Percentiles rank a stretch among this genome's conserved stretches.
These are phyloP conservation scores for Mugil cephalus DNA, from an alignment of 2,113 vertebrate species.

Conservation along the genomic window DNA sequence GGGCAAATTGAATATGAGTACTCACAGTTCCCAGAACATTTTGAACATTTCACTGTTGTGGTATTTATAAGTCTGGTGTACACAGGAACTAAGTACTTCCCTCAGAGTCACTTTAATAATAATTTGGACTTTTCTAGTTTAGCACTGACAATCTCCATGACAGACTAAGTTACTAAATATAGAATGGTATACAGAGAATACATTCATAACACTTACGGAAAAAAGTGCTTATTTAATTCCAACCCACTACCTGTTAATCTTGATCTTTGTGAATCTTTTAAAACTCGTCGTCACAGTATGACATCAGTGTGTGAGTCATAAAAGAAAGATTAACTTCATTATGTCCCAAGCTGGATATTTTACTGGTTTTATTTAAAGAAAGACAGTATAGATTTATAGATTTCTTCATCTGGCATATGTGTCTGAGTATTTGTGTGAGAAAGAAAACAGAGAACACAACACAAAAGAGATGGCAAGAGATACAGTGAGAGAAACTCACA, in stretches of 20 bases:
- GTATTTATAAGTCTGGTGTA: background rate
- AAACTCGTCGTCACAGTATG: background rate
- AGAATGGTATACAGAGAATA: constrained; percentile 17
- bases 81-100: constrained; percentile 16
- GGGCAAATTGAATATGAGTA: constrained; percentile 20
- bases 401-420: constrained; percentile 17
- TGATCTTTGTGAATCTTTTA: background rate
- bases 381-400: background rate
- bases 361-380: background rate
- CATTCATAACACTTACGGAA: background rate
- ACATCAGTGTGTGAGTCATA: background rate
- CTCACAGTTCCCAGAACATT: constrained; percentile 48
- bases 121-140: constrained; percentile 23
- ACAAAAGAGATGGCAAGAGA: constrained; percentile 8
- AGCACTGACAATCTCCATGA: constrained; percentile 23
- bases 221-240: background rate
- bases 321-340: no score
- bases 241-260: background rate
- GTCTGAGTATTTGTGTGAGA: constrained; percentile 23
- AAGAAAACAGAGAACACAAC: constrained; percentile 12
- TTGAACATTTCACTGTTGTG: background rate
- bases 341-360: background rate
- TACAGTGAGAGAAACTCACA: constrained; percentile 21
- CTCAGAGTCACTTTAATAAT: constrained; percentile 21
- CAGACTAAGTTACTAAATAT: constrained; percentile 5